Evolutionary conservation across 2,113 vertebrate genomes (phyloP), one percentile per base, ranked within the genome.

Genomic region (Percina caprodes): DNA sequence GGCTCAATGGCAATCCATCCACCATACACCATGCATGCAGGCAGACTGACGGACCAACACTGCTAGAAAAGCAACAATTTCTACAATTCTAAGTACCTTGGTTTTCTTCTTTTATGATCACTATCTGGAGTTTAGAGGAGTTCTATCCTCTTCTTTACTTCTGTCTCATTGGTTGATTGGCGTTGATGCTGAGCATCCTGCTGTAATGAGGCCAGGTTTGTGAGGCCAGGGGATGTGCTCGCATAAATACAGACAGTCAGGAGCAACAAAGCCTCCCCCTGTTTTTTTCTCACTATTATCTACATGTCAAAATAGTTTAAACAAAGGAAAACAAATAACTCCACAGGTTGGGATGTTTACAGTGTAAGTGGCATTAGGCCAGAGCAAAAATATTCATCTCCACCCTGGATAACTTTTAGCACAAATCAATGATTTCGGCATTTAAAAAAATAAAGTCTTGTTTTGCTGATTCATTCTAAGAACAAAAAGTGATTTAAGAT

Each of bases 261-360:
- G 78, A 80, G 75, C 84, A 89, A 86, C 79, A 86, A 88, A 91
- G 82, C 63, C 82, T 88, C 80, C 78, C 70, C 77, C 58, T 80
- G 86, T 91, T 93, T 92, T 91, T 89, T 89, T 94, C 93, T 93
- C 91, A 91, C 91, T 91, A 94, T 95, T 93, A 93, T 94, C 93
- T 69, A 86, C 83, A 94, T 83, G 93, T 95, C 94, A 95, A 91
- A 93, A 94, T 82, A 86, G 88, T 95, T 94, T 95, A 95, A 92
- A 94, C 90, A 91, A 92, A 94, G 94, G 94, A 93, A 95, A 94
- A 93, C 82, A 93, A 91, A 92, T 93, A 94, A 86, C 83, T 82
- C 85, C 77, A 65, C 90, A 87, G 86, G 85, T 90, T 90, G 85
- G 90, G 92, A 93, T 95, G 95, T 95, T 95, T 95, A 95, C 84